Percentiles rank a stretch among this genome's conserved stretches.
These are phyloP conservation scores for Sicus ferrugineus DNA, from an alignment of 2,888 invertebrate genomes.

Conservation along the genomic window DNA sequence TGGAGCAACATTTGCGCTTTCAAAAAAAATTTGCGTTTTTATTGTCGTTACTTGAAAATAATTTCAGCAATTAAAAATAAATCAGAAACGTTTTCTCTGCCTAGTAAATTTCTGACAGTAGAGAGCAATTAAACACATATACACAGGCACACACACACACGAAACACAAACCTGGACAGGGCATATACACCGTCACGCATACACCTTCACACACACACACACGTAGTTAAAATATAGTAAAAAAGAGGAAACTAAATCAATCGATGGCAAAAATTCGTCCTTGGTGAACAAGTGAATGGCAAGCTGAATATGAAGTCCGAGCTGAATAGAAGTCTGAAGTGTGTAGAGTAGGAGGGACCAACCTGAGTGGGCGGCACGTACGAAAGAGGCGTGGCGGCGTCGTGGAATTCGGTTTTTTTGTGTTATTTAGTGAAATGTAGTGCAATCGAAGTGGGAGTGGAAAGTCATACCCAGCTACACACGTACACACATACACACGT, in stretches of 20 bases:
- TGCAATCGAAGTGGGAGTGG: not conserved
- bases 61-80: too few relatives aligned
- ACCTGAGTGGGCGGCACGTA: not conserved
- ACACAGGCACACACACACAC: not conserved
- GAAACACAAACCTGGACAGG: not conserved
- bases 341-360: not conserved
- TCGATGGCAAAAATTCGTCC: conserved; percentile 26
- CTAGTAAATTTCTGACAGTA: too few relatives aligned
- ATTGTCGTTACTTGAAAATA: too few relatives aligned
- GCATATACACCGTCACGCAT: not conserved
- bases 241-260: not conserved
- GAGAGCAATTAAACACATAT: not conserved
- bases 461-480: not conserved
- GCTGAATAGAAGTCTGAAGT: too few relatives aligned
- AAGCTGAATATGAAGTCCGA: not conserved
- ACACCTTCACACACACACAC: not conserved
- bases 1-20: too few relatives aligned
- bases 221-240: not conserved
- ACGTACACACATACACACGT: not conserved
- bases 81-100: too few relatives aligned
- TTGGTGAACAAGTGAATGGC: conserved; percentile 27
- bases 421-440: too few relatives aligned
- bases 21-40: too few relatives aligned
- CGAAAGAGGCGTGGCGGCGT: not conserved
- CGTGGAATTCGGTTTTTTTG: not conserved